phyloP scores from a whole-genome alignment of 2,797 vertebrate genomes.

The Hippopotamyrus pictus region DNA sequence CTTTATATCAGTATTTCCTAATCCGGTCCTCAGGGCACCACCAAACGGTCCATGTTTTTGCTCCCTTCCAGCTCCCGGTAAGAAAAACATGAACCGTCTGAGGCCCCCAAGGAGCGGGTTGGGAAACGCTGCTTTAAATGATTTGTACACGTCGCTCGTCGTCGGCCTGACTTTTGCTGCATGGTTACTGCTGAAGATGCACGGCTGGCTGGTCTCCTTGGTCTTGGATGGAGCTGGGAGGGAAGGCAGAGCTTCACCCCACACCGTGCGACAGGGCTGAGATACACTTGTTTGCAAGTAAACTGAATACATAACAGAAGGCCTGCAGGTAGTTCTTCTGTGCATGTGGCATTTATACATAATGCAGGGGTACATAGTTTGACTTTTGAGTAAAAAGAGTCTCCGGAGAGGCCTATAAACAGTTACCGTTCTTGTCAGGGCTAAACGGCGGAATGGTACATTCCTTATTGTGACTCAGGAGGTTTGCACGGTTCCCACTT shows the following conservation, averaged over 20 bases:
- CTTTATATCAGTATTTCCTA: not conserved
- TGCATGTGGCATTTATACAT: not conserved
- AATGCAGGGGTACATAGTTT: slow-evolving; percentile 3
- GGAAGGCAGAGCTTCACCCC: not conserved
- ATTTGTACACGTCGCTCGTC: not conserved
- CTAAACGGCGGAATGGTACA: not conserved
- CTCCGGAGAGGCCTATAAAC: not conserved
- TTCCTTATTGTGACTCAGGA: not conserved
- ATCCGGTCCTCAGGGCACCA: not conserved
- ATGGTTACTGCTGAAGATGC: not conserved
- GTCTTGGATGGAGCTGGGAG: not conserved
- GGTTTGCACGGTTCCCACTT: not conserved
- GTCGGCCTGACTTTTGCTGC: not conserved
- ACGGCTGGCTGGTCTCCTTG: not conserved
- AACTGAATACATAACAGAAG: not conserved
- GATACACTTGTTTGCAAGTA: not conserved
- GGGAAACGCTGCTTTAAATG: not conserved
- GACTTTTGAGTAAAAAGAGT: not conserved
- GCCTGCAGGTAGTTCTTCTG: not conserved
- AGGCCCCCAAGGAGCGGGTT: not conserved
- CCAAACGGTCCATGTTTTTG: not conserved
- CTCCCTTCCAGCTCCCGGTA: not conserved
- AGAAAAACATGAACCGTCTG: not conserved
- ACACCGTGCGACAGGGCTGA: not conserved
- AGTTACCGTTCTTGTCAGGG: not conserved